phyloP scores from a whole-genome alignment of 2,113 vertebrate genomes.

The Mirounga angustirostris region DNA sequence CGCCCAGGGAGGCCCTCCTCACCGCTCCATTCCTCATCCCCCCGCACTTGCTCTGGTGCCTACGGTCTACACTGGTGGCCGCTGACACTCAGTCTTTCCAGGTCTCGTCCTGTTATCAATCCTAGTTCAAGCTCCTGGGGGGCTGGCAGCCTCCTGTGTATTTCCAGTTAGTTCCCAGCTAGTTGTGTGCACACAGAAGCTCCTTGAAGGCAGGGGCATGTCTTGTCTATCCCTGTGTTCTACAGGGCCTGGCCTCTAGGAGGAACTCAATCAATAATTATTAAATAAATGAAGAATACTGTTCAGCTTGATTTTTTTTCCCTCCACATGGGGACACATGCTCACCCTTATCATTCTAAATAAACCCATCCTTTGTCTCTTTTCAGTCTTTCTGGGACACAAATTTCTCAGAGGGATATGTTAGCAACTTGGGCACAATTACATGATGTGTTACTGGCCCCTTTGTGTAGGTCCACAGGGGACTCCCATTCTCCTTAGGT shows the following conservation, averaged over 20 bases:
- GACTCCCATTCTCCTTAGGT: not conserved
- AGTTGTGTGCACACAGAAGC: not conserved
- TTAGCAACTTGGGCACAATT: not conserved
- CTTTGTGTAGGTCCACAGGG: not conserved
- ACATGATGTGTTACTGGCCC: not conserved
- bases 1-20: not conserved
- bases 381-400: not conserved
- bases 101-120: not conserved
- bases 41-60: not conserved
- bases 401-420: not conserved
- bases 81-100: not conserved
- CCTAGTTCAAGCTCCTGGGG: not conserved
- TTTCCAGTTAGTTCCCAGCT: not conserved
- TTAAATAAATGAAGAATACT: not conserved
- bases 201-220: not conserved
- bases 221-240: not conserved
- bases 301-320: not conserved
- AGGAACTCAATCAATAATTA: not conserved
- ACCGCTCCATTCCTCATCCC: not conserved
- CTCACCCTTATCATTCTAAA: not conserved
- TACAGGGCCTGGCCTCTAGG: not conserved
- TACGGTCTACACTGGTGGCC: not conserved
- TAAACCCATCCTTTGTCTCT: not conserved
- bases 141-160: not conserved
- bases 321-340: not conserved